Conservation (phyloP, 1,140 invertebrate genomes). For the Halictus rubicundus region DNA sequence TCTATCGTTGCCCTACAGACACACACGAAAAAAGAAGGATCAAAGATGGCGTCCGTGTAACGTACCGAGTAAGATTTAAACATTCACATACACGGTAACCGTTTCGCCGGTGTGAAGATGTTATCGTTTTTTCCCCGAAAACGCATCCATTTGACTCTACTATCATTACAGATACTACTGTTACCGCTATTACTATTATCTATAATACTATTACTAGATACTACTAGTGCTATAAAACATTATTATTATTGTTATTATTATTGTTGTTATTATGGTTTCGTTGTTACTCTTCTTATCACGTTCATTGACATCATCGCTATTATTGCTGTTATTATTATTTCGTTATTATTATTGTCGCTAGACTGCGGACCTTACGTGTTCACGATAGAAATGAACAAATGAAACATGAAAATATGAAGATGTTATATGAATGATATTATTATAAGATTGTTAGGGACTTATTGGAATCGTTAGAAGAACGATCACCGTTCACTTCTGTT, state of each 20-base stretch:
- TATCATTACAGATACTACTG: conserved; percentile 47
- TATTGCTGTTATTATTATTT: conserved; percentile 18
- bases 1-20: too few relatives aligned
- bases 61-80: conserved; percentile 29
- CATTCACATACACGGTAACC: conserved; percentile 27
- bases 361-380: too few relatives aligned
- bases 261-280: conserved; percentile 43
- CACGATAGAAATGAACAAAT: too few relatives aligned
- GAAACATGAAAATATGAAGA: too few relatives aligned
- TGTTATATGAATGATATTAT: too few relatives aligned
- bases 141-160: conserved; percentile 44
- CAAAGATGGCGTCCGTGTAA: conserved; percentile 17
- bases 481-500: too few relatives aligned
- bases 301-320: conserved; percentile 29
- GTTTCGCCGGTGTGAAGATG: conserved; percentile 48
- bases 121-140: conserved; percentile 38
- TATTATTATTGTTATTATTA: conserved; percentile 60
- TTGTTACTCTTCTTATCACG: conserved; percentile 6
- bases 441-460: too few relatives aligned
- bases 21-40: too few relatives aligned
- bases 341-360: background rate
- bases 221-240: conserved; percentile 38
- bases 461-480: too few relatives aligned
- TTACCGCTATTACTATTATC: conserved; percentile 36
- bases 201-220: conserved; percentile 43